Evolutionary conservation across 2,888 invertebrate genomes (phyloP).

Genomic region (Ophraella communa): DNA sequence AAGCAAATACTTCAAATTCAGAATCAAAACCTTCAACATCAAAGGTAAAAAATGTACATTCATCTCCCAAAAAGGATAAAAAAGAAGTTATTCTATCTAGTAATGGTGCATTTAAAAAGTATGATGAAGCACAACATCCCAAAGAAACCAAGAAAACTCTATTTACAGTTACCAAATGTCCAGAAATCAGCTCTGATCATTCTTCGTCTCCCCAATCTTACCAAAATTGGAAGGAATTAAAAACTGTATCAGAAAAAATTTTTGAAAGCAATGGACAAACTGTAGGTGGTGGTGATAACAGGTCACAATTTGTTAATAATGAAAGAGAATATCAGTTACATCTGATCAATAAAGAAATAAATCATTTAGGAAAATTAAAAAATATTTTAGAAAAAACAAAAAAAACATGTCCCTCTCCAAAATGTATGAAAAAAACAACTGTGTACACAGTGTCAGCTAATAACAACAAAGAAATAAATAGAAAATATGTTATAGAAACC

Average conservation of each 20-base stretch:
- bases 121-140: neutral
- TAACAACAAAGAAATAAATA: constrained; percentile 11
- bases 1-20: neutral
- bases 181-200: neutral
- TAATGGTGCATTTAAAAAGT: neutral
- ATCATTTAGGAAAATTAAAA: constrained; percentile 64
- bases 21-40: constrained; percentile 1
- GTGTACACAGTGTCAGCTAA: constrained; percentile 42
- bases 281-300: constrained; percentile 43
- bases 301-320: constrained; percentile 59
- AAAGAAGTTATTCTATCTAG: neutral
- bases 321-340: constrained; percentile 64
- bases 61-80: constrained; percentile 21
- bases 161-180: constrained; percentile 31
- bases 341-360: constrained; percentile 67
- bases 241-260: constrained; percentile 61
- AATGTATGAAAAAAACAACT: constrained; percentile 44
- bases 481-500: constrained; percentile 47
- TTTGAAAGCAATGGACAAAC: constrained; percentile 51
- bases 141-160: constrained; percentile 29
- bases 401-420: neutral
- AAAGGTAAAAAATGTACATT: neutral
- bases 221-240: constrained; percentile 60
- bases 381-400: constrained; percentile 51
- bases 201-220: constrained; percentile 33